phyloP scores from a whole-genome alignment of 1,140 invertebrate genomes.

The Metaphire vulgaris region DNA sequence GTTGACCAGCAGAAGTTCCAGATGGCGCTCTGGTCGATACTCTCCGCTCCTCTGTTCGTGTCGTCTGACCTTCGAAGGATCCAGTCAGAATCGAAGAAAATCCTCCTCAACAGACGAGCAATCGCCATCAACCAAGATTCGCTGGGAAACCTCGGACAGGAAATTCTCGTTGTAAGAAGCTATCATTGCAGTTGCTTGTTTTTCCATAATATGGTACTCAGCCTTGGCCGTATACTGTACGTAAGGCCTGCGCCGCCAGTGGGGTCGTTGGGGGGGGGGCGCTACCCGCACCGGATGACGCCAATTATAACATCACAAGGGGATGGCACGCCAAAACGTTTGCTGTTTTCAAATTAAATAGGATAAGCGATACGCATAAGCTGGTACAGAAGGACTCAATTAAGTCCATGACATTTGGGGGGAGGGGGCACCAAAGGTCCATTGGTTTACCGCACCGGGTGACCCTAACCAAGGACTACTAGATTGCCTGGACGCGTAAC shows the following conservation, averaged over 20 bases:
- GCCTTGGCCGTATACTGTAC: too few species aligned
- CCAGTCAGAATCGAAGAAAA: neutral
- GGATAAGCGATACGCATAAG: too few species aligned
- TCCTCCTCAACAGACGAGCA: constrained; percentile 3
- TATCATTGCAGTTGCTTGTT: neutral
- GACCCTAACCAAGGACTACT: too few species aligned
- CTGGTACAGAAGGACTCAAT: too few species aligned
- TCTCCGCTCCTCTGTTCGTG: constrained; percentile 52
- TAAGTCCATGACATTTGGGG: too few species aligned
- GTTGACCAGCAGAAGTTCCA: constrained; percentile 47
- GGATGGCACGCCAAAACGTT: neutral
- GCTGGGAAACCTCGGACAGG: neutral
- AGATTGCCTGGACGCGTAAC: too few species aligned
- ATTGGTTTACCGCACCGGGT: too few species aligned
- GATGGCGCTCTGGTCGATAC: constrained; percentile 50
- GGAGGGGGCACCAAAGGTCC: too few species aligned
- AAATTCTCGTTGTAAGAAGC: constrained; percentile 13
- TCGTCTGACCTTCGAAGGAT: constrained; percentile 43
- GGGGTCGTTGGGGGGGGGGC: too few species aligned
- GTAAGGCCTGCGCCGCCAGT: neutral
- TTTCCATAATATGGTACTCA: neutral
- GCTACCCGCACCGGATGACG: too few species aligned
- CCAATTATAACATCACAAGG: neutral
- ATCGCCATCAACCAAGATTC: constrained; percentile 22
- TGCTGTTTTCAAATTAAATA: neutral